Evolutionary conservation across 1,140 invertebrate genomes (phyloP).

Genomic region (Nebria ingens): DNA sequence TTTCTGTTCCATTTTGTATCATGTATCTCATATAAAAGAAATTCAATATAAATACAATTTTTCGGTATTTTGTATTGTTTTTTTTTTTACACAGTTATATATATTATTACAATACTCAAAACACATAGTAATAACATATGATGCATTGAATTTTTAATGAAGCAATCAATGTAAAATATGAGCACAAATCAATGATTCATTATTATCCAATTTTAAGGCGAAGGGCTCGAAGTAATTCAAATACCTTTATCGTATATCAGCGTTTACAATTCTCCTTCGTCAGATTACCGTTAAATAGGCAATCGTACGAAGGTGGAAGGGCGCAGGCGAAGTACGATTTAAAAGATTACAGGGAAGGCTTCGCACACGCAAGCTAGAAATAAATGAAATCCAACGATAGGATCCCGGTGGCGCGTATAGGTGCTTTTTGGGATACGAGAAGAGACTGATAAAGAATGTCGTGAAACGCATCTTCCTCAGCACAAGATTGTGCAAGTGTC

Average conservation of each 20-base stretch:
- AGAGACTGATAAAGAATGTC: conserved; percentile 7
- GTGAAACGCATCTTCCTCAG: neutral
- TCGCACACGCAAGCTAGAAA: neutral
- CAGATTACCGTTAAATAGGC: neutral
- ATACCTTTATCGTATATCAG: neutral
- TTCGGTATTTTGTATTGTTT: too few species aligned
- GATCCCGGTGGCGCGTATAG: neutral
- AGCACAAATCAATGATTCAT: too few species aligned
- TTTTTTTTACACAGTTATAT: too few species aligned
- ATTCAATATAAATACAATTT: too few species aligned
- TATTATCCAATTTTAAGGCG: too few species aligned
- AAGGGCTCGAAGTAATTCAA: neutral
- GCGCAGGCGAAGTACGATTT: neutral
- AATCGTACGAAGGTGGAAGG: neutral
- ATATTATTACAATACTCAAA: too few species aligned
- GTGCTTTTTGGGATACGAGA: neutral
- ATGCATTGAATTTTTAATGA: too few species aligned
- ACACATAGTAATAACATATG: too few species aligned
- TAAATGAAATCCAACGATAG: conserved; percentile 8
- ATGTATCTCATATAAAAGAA: neutral
- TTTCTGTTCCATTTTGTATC: neutral
- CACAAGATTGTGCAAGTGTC: conserved; percentile 9
- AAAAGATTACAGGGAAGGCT: neutral
- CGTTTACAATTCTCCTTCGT: neutral
- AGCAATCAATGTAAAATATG: too few species aligned